Evolutionary conservation across 2,797 vertebrate species (phyloP).

Genomic region (Scolopax rusticola): DNA sequence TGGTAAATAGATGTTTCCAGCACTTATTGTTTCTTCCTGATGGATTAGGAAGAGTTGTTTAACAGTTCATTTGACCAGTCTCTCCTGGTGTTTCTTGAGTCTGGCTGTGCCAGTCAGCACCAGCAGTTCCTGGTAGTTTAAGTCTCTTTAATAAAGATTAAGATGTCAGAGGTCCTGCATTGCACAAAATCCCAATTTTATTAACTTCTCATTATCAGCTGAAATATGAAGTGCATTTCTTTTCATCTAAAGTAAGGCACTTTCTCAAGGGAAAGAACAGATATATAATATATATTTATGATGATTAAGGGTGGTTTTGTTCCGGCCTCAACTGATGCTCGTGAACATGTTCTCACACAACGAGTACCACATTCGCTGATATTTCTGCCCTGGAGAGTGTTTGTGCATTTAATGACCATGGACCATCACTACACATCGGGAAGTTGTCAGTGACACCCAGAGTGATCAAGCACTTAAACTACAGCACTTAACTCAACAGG

Average conservation of each 20-base stretch:
- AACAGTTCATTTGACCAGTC: slow-evolving; percentile 89
- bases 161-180: slow-evolving; percentile 91
- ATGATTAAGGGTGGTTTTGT: not conserved
- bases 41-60: slow-evolving; percentile 87
- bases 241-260: slow-evolving; percentile 41
- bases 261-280: slow-evolving; percentile 45
- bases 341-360: not conserved
- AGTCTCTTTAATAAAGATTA: slow-evolving; percentile 99
- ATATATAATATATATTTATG: not conserved
- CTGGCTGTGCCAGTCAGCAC: slow-evolving; percentile 88
- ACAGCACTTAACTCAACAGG: rapidly evolving
- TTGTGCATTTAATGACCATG: rapidly evolving
- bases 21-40: slow-evolving; percentile 84
- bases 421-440: rapidly evolving
- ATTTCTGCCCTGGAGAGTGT: not conserved
- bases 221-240: slow-evolving; percentile 75
- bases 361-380: rapidly evolving
- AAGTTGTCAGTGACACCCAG: rapidly evolving
- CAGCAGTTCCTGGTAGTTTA: slow-evolving; percentile 87
- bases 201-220: slow-evolving; percentile 86
- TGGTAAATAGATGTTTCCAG: slow-evolving; percentile 85
- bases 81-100: slow-evolving; percentile 73
- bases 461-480: rapidly evolving
- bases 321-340: not conserved
- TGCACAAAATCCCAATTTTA: slow-evolving; percentile 88